Percentiles rank a stretch among this genome's conserved stretches.
phyloP scores from a whole-genome alignment of 2,888 invertebrate species.

The Ophion slaviceki region DNA sequence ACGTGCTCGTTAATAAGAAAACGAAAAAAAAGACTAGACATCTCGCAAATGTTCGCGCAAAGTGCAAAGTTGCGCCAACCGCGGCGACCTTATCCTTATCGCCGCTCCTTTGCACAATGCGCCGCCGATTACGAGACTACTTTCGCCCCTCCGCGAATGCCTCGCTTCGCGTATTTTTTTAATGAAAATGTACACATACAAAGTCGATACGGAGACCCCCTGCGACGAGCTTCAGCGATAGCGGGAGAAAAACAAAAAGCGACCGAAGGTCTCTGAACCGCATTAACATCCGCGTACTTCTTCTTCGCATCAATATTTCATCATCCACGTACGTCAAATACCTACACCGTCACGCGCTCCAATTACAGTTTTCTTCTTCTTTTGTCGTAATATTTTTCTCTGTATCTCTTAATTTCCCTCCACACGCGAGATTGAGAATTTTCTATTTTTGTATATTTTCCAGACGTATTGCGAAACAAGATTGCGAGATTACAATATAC shows the following conservation, averaged over 20 bases:
- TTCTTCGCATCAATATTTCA: neutral
- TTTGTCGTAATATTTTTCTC: neutral
- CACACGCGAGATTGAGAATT: neutral
- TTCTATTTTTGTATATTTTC: neutral
- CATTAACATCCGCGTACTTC: neutral
- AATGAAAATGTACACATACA: neutral
- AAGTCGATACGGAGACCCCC: slow-evolving; percentile 8
- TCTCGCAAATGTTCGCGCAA: slow-evolving; percentile 19
- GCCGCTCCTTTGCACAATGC: slow-evolving; percentile 17
- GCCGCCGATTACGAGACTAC: slow-evolving; percentile 11
- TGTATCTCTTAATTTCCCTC: neutral
- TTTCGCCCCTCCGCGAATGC: neutral
- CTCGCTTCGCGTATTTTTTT: slow-evolving; percentile 8
- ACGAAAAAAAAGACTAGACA: neutral
- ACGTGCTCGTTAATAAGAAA: no score
- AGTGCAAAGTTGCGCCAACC: slow-evolving; percentile 39
- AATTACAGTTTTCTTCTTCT: neutral
- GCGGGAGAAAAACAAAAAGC: neutral
- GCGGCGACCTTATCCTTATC: slow-evolving; percentile 37
- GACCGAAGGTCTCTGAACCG: slow-evolving; percentile 1
- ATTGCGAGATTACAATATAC: no score
- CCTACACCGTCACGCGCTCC: neutral
- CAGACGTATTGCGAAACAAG: neutral
- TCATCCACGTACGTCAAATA: neutral
- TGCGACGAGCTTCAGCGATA: neutral